Base-by-base conservation (phyloP, 2,113 vertebrate species). In the Petaurus breviceps region DNA sequence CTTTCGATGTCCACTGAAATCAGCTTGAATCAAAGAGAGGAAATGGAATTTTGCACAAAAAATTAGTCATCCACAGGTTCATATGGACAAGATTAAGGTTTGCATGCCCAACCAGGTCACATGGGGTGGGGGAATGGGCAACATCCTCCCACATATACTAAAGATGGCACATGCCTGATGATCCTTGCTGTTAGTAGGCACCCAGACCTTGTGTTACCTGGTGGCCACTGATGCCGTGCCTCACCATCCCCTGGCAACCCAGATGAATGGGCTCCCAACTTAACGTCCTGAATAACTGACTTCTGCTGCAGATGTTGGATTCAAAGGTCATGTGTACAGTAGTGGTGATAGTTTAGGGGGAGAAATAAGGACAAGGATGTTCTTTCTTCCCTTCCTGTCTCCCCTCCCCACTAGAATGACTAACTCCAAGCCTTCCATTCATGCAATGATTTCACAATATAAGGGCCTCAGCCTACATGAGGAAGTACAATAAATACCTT, bases 401-500 rank as follows among this genome's bases (percentile, higher is more conserved):
- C 25, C 28, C 68, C 8, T 92, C 25, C 43, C 89, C 25, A 90
- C 31, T 25, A 93, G 68, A 93, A 23, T 92, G 43, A 95, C 14
- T 51, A 91, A 92, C 91, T 23, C 46, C 51, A 95, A 93, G 50
- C 28, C 49, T 94, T 92, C 43, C 28, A 77, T 23, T 84, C 68
- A 84, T 84, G n/a, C 68, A 84, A 84, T 8, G 37, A 92, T 19
- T 54, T 89, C 94, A 95, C 93, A 43, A 68, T 31, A 37, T 68
- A 37, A 68, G 10, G 43, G 43, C 46, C 52, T 50, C 47, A 96
- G 37, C 90, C 91, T 28, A 84, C 57, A 50, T 6, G 90, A 47
- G 51, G 53, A 47, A 95, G 55, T 89, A 98, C 98, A 98, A 54
- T 98, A 99, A 98, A 54, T 98, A 99, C 99, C 99, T 99, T 97